A percentile compares a stretch with the other conserved stretches of the same genome.
Evolutionary conservation across 2,113 vertebrate genomes (phyloP).

Genomic region (Oncorhynchus kisutch): DNA sequence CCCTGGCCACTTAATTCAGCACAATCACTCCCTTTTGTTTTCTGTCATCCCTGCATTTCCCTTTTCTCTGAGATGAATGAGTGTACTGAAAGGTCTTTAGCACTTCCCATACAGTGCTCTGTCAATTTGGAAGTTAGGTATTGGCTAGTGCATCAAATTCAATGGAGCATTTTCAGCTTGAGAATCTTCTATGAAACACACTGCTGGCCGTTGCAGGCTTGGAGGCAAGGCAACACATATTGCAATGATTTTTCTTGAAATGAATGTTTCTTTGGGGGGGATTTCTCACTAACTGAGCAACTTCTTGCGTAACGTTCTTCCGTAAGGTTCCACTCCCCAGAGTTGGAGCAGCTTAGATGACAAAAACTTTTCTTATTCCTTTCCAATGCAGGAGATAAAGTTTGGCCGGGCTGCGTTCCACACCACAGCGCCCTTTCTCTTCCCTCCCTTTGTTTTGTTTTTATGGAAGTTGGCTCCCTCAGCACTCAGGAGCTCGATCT

Average conservation of each 20-base stretch:
- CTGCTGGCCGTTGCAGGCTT: conserved; percentile 30
- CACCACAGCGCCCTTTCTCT: conserved; percentile 58
- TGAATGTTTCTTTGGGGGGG: conserved; percentile 24
- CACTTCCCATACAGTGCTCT: background rate
- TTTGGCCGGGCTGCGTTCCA: conserved; percentile 56
- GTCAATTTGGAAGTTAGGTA: background rate
- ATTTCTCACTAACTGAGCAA: conserved; percentile 27
- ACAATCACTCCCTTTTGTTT: conserved; percentile 33
- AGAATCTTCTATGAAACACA: background rate
- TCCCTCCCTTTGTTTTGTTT: conserved; percentile 57
- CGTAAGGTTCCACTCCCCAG: conserved; percentile 46
- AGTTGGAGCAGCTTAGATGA: conserved; percentile 47
- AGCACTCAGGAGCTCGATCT: conserved; percentile 56
- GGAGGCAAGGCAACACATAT: conserved; percentile 46
- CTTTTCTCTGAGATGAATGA: background rate
- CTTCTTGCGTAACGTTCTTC: conserved; percentile 43
- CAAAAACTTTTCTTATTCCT: conserved; percentile 40
- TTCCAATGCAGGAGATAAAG: conserved; percentile 33
- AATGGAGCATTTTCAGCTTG: conserved; percentile 29
- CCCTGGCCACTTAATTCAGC: conserved; percentile 15
- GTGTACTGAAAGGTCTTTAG: background rate
- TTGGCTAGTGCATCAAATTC: background rate
- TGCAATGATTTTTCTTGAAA: conserved; percentile 54
- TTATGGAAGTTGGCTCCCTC: conserved; percentile 57
- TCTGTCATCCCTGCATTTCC: background rate